phyloP scores from a whole-genome alignment of 1,140 invertebrate genomes.

The Bursaphelenchus mucronatus region DNA sequence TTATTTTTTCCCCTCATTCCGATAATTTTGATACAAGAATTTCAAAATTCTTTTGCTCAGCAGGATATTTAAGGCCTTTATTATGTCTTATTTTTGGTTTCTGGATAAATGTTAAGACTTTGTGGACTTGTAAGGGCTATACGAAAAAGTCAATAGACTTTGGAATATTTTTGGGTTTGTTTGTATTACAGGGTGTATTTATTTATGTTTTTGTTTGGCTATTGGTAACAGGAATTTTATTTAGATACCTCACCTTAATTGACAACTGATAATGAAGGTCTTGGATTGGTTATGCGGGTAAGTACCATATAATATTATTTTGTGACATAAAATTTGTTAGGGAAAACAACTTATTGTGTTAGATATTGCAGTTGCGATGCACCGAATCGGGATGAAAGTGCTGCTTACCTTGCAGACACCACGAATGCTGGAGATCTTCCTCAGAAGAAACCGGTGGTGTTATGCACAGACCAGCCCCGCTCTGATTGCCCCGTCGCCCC shows the following conservation, averaged over 20 bases:
- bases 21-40: too few relatives aligned
- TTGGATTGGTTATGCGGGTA: conserved; percentile 21
- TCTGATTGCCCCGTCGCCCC: too few relatives aligned
- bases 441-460: conserved; percentile 11
- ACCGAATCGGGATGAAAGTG: conserved; percentile 8
- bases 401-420: conserved; percentile 1
- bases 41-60: too few relatives aligned
- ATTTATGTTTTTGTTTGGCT: background rate
- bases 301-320: background rate
- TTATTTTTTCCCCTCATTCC: too few relatives aligned
- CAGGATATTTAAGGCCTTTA: too few relatives aligned
- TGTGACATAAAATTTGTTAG: too few relatives aligned
- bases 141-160: background rate
- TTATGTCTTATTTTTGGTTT: too few relatives aligned
- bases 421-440: background rate
- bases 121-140: background rate
- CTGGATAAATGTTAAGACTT: too few relatives aligned
- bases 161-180: background rate
- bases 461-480: conserved; percentile 15
- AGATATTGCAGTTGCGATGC: conserved; percentile 13
- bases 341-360: too few relatives aligned
- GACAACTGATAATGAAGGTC: conserved; percentile 7
- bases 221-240: background rate
- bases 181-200: background rate
- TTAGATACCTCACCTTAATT: conserved; percentile 4